phyloP scores from a whole-genome alignment of 2,797 vertebrate genomes.

The Coccyzus lansbergi region DNA sequence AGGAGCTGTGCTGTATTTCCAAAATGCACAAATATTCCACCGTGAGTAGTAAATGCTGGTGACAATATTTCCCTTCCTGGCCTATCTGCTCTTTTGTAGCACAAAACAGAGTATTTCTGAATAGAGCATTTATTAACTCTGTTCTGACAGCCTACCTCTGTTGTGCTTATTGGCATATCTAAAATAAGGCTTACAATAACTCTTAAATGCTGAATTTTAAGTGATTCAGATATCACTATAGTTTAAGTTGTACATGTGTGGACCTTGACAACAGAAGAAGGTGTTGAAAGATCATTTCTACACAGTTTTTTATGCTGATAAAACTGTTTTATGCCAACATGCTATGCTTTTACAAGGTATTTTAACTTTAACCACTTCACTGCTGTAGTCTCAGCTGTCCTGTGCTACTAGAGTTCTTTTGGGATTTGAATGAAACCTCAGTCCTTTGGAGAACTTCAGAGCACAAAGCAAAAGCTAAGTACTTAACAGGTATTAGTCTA shows the following conservation, averaged over 20 bases:
- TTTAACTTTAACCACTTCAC: not conserved
- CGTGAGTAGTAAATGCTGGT: not conserved
- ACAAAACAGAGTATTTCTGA: not conserved
- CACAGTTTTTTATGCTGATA: not conserved
- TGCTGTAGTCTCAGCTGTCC: not conserved
- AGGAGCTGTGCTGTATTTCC: not conserved
- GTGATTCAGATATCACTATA: not conserved
- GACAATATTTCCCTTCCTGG: not conserved
- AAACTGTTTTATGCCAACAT: not conserved
- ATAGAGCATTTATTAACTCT: not conserved
- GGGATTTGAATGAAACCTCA: not conserved
- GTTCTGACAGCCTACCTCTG: not conserved
- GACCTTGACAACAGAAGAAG: not conserved
- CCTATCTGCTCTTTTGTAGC: not conserved
- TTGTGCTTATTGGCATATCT: not conserved
- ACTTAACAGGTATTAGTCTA: constrained; percentile 10
- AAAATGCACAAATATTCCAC: not conserved
- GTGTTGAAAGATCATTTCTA: not conserved
- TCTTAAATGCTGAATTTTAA: not conserved
- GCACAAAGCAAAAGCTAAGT: constrained; percentile 23
- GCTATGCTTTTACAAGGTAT: not conserved
- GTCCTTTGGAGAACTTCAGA: not conserved
- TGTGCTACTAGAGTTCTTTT: not conserved
- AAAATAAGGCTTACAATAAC: not conserved
- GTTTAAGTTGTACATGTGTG: not conserved